Conservation (phyloP, 2,888 invertebrate genomes). For the Lysandra bellargus region DNA sequence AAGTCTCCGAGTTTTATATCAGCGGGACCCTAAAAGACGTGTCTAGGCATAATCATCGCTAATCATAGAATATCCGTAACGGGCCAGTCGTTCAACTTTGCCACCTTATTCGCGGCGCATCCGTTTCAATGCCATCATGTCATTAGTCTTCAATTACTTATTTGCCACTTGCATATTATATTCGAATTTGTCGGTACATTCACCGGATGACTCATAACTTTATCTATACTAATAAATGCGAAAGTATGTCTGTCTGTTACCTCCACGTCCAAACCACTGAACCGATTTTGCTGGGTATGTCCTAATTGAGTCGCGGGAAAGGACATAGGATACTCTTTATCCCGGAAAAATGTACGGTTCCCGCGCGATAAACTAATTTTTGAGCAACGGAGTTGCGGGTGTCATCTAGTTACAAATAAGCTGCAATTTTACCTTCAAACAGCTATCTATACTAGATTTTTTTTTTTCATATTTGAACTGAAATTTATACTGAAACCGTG, state of each 20-base stretch:
- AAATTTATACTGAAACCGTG: too few relatives aligned
- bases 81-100: slow-evolving; percentile 28
- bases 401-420: neutral
- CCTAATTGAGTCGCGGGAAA: too few relatives aligned
- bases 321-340: too few relatives aligned
- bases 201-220: neutral
- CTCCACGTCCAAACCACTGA: too few relatives aligned
- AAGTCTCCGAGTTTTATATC: neutral
- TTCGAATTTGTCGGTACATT: slow-evolving; percentile 1
- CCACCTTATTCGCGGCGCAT: slow-evolving; percentile 18
- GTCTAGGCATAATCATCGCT: neutral
- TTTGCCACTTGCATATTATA: slow-evolving; percentile 19
- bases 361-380: too few relatives aligned
- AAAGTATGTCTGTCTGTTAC: too few relatives aligned
- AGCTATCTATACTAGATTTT: too few relatives aligned
- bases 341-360: too few relatives aligned
- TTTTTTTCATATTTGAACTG: too few relatives aligned
- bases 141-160: slow-evolving; percentile 22
- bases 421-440: neutral
- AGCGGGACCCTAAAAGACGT: neutral
- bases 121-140: slow-evolving; percentile 18
- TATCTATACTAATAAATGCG: too few relatives aligned
- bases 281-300: too few relatives aligned
- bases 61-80: slow-evolving; percentile 26
- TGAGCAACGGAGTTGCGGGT: too few relatives aligned